Base-by-base conservation (phyloP, 2,113 vertebrate species). In the Emydura subglobosa region DNA sequence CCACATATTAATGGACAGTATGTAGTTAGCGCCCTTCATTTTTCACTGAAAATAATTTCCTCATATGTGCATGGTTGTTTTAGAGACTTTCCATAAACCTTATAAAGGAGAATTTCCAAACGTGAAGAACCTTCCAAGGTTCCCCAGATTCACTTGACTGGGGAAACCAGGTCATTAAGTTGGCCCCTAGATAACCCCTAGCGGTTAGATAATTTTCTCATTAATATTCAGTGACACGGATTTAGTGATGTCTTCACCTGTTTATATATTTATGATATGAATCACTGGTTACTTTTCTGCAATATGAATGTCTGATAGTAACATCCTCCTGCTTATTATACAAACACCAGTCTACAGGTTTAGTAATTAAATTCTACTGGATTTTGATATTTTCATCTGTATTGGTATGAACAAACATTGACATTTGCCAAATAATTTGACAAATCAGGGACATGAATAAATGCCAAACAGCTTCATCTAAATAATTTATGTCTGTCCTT, bases 271-370 rank as follows among this genome's bases (percentile, higher is more conserved):
- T 55, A 91, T 47, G 17, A 44, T 50, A 72, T 17, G 29, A 88
- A 84, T 83, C 95, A 79, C n/a, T 81, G 92, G 79, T 80, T 72
- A 49, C n/a, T 93, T 90, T 88, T 92, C 92, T 91, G 68, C 57
- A 91, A 96, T 93, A 92, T 50, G 50, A 95, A 93, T 82, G 82
- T 72, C 79, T 96, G 95, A 98, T 96, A 93, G 91, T 79, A 95
- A 44, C 65, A 59, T 97, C 84, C 87, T 86, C 86, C 93, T 93
- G 34, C 34, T 16, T 87, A 92, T 95, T 54, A 17, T 65, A 79
- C 88, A 97, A 47, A 95, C 94, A 97, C 97, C 92, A 97, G 95
- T 96, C 95, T 97, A 88, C 34, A 90, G 84, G 78, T 94, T 89
- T 96, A 96, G 96, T 96, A 92, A 83, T 82, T 59, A 95, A 83